Evolutionary conservation across 1,140 invertebrate species (phyloP), one percentile per base, ranked within the genome.

Genomic region (Dinothrombium tinctorium): DNA sequence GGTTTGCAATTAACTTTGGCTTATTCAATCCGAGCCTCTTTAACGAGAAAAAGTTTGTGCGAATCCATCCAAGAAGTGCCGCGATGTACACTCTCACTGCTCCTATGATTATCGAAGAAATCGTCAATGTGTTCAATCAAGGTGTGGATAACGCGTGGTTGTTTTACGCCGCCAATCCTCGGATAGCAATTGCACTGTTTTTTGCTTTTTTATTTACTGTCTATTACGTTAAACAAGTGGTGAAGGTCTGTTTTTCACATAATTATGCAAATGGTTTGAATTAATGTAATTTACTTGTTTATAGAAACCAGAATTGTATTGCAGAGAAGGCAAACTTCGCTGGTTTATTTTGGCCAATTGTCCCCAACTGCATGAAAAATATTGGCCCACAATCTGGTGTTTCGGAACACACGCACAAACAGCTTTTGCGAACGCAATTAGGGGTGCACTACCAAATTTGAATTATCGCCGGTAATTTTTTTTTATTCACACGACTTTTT

Each of bases 321-420:
- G 54, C 35, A 33, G 46, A 12, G 57, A 69, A 42, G 67, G 69
- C 37, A 65, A 63, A 33, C 75, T 81, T 47, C 63, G 66, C 40
- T 54, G 65, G 7, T 72, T 78, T 48, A 53, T 82, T 11, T 63
- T 70, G 42, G 59, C 65, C 3, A 66, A 71, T 51, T 67, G 79
- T 31, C 73, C 74, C 2, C 59, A 75, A 11, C 54, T 81, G 8
- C 66, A 68, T 44, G 68, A 73, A 51, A 73, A 72, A 53, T 83
- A 71, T 56, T 82, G 76, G 74, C 78, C 79, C 2, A 81, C 78
- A 8, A 62, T 78, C 41, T 83, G 78, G 76, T 80, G 76, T 50
- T 75, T 80, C 49, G 78, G 82, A 57, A 72, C 76, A 2, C 65
- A 78, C 43, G 65, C 73, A 21, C 78, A 81, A 57, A 83, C 78